Base-by-base conservation (phyloP, 2,888 invertebrate species). In the Acrocera orbiculus region DNA sequence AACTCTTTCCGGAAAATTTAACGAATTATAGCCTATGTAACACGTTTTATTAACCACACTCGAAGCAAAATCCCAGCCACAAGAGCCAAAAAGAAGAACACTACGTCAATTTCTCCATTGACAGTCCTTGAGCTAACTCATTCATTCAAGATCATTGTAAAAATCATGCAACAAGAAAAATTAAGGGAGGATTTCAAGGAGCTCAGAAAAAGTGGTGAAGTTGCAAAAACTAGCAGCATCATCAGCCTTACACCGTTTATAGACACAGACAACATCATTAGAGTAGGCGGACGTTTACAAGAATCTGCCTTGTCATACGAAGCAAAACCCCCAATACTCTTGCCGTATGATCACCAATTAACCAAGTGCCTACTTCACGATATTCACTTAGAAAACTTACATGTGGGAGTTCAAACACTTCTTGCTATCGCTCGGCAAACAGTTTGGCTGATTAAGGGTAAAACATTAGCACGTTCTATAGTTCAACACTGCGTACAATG, bases 281-380 rank as follows among this genome's bases (percentile, higher is more conserved):
- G 47, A 32, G 48, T 48, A 34, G 48, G 51, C 23, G 47, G 47
- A 24, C 36, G 50, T 9, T 32, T 47, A 5, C 16, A 39, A 17
- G 32, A 42, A 20, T 34, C 46, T 14, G 23, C 27, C 7, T 16
- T 46, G 8, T 15, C 40, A 22, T 40, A 33, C 17, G 35, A 41
- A 26, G 40, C 42, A 25, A 44, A 40, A 22, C 45, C 44, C 37
- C 43, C 40, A 4, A 40, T 47, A 4, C 15, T 48, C 4, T 17
- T 50, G 8, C 46, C 48, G 10, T 36, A 41, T n/a, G 28, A 33
- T 20, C 30, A 39, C 32, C 27, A 16, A 7, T 22, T 40, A 4
- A 32, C 26, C 7, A 38, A 37, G 29, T 20, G 39, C 13, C 30
- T 22, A 34, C 41, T 35, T 20, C 17, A 10, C 32, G 35, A 34